A percentile compares a stretch with the other conserved stretches of the same genome.
These are phyloP conservation scores for Rhopalosiphum nymphaeae DNA, from an alignment of 2,888 invertebrate species.

Conservation along the genomic window DNA sequence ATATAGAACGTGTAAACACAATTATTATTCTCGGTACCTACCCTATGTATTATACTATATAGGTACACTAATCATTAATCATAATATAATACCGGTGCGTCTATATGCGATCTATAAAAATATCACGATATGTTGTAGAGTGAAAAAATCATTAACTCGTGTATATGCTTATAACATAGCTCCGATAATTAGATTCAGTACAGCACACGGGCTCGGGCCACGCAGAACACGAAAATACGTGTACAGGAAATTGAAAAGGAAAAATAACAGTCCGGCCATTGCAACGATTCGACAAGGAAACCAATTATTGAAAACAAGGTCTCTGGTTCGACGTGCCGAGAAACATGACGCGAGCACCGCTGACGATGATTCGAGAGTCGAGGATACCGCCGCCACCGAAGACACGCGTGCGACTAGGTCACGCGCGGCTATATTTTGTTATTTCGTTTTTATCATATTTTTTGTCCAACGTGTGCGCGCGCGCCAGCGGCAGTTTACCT, in stretches of 20 bases:
- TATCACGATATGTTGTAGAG: background rate
- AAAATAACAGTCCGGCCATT: background rate
- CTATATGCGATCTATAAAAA: background rate
- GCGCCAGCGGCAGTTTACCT: background rate
- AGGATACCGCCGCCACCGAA: background rate
- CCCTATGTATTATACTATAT: background rate
- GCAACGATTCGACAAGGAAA: background rate
- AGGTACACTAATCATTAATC: background rate
- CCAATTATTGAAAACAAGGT: background rate
- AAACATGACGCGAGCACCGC: background rate
- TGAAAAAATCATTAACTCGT: background rate
- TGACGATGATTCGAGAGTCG: background rate
- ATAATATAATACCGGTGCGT: background rate
- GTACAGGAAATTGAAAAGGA: background rate
- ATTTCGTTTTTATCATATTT: background rate
- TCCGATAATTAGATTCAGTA: background rate
- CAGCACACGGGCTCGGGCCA: background rate
- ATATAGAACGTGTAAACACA: background rate
- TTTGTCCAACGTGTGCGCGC: background rate
- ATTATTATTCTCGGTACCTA: background rate
- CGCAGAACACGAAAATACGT: constrained; percentile 6
- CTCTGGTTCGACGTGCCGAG: background rate
- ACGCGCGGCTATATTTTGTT: background rate
- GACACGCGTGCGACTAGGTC: background rate
- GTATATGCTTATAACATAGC: background rate